Conservation (phyloP, 2,113 vertebrate species). For the Chitala chitala region DNA sequence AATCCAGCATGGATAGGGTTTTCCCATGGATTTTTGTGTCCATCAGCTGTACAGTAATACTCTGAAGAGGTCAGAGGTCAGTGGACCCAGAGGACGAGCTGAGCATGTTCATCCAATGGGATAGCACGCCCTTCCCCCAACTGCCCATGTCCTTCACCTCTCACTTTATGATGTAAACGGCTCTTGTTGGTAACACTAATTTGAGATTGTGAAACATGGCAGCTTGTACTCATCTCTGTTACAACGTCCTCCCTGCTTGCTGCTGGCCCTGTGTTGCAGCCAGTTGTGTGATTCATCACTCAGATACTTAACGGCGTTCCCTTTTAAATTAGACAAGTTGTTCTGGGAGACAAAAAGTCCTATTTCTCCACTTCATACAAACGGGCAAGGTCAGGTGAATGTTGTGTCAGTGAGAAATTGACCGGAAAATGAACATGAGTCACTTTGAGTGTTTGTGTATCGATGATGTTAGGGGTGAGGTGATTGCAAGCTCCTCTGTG, state of each 20-base stretch:
- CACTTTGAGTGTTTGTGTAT: too few species aligned
- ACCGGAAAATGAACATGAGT: neutral
- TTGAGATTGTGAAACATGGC: neutral
- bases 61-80: conserved; percentile 19
- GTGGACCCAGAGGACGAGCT: neutral
- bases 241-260: neutral
- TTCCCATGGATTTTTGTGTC: conserved; percentile 59
- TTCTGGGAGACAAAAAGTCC: too few species aligned
- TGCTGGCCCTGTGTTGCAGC: neutral
- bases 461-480: too few species aligned
- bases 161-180: neutral
- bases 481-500: too few species aligned
- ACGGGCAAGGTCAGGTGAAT: neutral
- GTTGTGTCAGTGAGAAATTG: neutral
- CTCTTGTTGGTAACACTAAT: neutral
- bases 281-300: neutral
- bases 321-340: neutral
- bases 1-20: neutral
- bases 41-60: conserved; percentile 24
- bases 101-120: neutral
- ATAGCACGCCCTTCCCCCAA: neutral
- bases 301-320: neutral
- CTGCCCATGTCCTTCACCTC: neutral
- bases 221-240: neutral
- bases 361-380: neutral